Evolutionary conservation across 2,113 vertebrate species (phyloP), one percentile per base, ranked within the genome.

Genomic region (Probosciger aterrimus): DNA sequence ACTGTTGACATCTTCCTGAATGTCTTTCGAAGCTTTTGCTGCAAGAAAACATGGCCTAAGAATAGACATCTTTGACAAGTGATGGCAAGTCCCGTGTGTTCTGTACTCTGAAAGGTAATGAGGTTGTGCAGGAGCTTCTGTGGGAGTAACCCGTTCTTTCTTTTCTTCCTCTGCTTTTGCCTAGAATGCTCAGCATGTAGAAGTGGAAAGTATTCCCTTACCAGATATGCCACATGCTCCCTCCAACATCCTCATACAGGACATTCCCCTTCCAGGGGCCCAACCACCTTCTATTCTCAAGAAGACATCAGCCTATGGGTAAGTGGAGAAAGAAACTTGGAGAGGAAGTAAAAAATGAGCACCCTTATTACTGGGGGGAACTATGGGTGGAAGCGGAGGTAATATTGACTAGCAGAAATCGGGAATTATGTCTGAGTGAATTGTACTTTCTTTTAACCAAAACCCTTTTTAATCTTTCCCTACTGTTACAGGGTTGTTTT

Each of bases 171-270:
- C 44, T 18, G 23, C 18, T 20, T 1, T 6, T 2, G 22, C 9
- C n/a, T 96, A 99, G 99, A 99, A 99, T 88, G 99, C 99, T 31
- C 99, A 99, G 89, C 99, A 99, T 8, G 99, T 99, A 93, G 99
- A 99, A 96, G 99, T 99, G 52, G 99, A 99, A 96, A 99, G 99
- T 80, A 99, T 99, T 91, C 99, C 99, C 35, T 97, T 99, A 78
- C 99, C 99, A 64, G 99, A 99, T 80, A 99, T 99, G 99, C 99
- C 99, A 1, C 99, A 99, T 9, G 99, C 99, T 39, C 99, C 99
- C 15, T 99, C 99, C 92, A 99, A 99, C 92, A 99, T 99, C 91
- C 98, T 99, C 62, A 99, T 99, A 95, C 99, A 99, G 95, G 99
- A 99, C 92, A 99, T 99, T 95, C 99, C 99, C 7, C 97, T 99